Evolutionary conservation across 1,140 invertebrate genomes (phyloP), one percentile per base, ranked within the genome.

Genomic region (Zaprionus ghesquierei): DNA sequence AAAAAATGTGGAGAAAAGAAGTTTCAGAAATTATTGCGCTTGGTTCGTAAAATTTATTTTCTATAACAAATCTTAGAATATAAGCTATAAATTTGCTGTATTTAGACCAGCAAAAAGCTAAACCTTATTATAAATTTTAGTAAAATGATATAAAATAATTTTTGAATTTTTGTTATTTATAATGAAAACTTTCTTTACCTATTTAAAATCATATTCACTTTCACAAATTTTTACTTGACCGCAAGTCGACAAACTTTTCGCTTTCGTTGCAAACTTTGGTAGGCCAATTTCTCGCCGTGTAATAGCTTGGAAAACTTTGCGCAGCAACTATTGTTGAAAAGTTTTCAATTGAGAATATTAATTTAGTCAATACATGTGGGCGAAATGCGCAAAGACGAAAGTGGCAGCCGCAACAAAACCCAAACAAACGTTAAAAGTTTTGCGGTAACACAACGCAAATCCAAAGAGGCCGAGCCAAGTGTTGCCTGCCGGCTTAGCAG

Each of bases 321-420:
- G 58, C 68, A 72, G 46, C 79, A 87, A 89, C 84, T 89, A 87
- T 87, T 87, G 84, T 87, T 87, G 71, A 79, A 87, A 87, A 87
- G 76, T 87, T 87, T 87, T 79, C 79, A 87, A 87, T 87, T 82
- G 84, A 87, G 84, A 89, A 89, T 89, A 89, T 89, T 89, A 89
- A 89, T 89, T 89, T 89, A 85, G 85, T 82, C 84, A 89, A 89
- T 89, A 89, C 80, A 89, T 84, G 77, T 89, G 80, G 84, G 80
- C 68, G 54, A 78, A 60, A 66, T 71, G 72, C 62, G 63, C 54
- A 73, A 76, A 51, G 56, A 56, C 63, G 63, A 50, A 38, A 69
- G 54, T 68, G 59, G 59, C 69, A 68, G 50, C 68, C 68, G 53
- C 49, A 58, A 70, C 71, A 60, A 82, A 82, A 73, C 64, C 68